phyloP scores from a whole-genome alignment of 2,888 invertebrate genomes.

The Notocelia uddmanniana region DNA sequence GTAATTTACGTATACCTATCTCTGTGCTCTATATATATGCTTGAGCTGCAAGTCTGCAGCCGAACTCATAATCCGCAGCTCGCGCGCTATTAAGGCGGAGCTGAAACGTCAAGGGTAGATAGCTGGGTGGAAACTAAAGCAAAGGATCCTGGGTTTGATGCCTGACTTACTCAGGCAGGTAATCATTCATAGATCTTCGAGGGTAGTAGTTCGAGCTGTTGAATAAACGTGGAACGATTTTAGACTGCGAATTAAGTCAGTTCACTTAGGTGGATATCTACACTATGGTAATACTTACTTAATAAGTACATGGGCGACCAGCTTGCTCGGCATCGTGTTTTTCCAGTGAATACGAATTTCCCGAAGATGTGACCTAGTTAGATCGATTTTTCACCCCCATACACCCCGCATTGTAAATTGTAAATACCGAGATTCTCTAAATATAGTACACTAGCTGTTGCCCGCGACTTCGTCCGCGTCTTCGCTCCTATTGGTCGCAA shows the following conservation, averaged over 20 bases:
- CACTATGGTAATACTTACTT: no score
- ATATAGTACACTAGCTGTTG: no score
- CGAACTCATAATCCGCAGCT: conserved; percentile 38
- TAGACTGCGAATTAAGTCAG: neutral
- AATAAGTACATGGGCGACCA: no score
- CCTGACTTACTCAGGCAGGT: conserved; percentile 29
- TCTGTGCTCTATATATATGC: conserved; percentile 14
- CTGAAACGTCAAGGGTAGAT: conserved; percentile 38
- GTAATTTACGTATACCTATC: neutral
- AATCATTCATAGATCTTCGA: conserved; percentile 30
- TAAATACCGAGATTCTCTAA: no score
- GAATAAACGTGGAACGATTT: conserved; percentile 11
- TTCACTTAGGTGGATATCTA: no score
- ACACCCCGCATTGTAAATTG: no score
- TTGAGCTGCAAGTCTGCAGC: conserved; percentile 29
- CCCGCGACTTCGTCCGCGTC: no score
- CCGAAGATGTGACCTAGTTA: no score
- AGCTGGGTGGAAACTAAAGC: conserved; percentile 28
- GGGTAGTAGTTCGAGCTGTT: neutral
- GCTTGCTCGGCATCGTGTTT: no score
- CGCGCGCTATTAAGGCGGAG: conserved; percentile 36
- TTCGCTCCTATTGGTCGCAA: no score
- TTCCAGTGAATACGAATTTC: no score
- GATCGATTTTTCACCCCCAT: no score
- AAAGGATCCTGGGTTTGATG: conserved; percentile 35